phyloP scores from a whole-genome alignment of 2,888 invertebrate species.

The Drosophila pseudotakahashii region DNA sequence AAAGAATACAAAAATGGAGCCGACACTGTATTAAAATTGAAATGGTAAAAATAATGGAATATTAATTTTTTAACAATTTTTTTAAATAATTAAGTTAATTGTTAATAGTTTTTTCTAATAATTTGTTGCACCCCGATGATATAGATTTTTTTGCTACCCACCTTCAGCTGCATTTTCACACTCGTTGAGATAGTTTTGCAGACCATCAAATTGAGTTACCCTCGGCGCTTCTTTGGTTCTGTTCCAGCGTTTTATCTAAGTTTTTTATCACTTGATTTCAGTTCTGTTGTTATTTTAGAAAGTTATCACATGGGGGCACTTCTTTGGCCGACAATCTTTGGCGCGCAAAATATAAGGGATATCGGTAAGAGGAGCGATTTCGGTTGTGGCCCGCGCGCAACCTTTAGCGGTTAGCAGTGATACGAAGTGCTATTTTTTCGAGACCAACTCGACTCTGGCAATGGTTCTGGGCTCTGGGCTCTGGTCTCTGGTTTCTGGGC shows the following conservation, averaged over 20 bases:
- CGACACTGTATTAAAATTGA: not conserved
- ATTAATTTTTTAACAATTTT: not conserved
- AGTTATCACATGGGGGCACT: constrained; percentile 60
- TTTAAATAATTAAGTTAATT: not conserved
- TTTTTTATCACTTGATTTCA: constrained; percentile 50
- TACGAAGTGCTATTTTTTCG: constrained; percentile 72
- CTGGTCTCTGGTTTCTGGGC: constrained; percentile 1
- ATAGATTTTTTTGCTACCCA: constrained; percentile 42
- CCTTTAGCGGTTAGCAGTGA: constrained; percentile 46
- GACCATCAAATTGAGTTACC: constrained; percentile 65
- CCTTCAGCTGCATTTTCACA: constrained; percentile 79
- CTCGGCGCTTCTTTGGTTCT: constrained; percentile 17
- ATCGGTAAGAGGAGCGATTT: constrained; percentile 25
- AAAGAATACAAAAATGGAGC: not conserved
- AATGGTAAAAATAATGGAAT: not conserved
- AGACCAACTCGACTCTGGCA: constrained; percentile 60
- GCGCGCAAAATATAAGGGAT: constrained; percentile 22
- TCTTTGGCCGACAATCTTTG: constrained; percentile 10
- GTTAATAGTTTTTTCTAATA: not conserved
- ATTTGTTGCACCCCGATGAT: not conserved
- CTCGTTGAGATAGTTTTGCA: constrained; percentile 68
- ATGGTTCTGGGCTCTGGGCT: constrained; percentile 31
- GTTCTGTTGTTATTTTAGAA: constrained; percentile 46
- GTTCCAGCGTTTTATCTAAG: constrained; percentile 61
- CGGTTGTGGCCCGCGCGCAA: constrained; percentile 64